phyloP scores from a whole-genome alignment of 2,888 invertebrate genomes.

The Epicampocera succincta region DNA sequence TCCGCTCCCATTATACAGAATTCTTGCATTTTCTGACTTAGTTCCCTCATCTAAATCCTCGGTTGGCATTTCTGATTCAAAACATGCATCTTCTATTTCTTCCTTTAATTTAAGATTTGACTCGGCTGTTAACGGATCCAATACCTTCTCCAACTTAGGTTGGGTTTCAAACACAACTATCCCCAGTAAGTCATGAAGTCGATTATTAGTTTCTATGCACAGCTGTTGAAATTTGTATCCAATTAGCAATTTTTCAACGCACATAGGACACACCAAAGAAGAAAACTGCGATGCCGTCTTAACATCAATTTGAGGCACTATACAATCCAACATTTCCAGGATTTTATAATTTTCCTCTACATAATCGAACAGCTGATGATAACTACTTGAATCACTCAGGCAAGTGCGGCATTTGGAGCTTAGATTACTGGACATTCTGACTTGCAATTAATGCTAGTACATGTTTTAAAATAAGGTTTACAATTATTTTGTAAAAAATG shows the following conservation, averaged over 20 bases:
- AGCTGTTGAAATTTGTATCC: slow-evolving; percentile 82
- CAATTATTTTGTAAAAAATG: slow-evolving; percentile 13
- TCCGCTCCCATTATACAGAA: background rate
- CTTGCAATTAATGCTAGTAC: slow-evolving; percentile 9
- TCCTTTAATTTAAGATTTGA: slow-evolving; percentile 46
- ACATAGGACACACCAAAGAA: slow-evolving; percentile 75
- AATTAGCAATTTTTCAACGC: slow-evolving; percentile 82
- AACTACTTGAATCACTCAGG: slow-evolving; percentile 31
- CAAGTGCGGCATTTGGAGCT: slow-evolving; percentile 60
- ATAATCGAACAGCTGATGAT: slow-evolving; percentile 55
- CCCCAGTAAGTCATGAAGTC: slow-evolving; percentile 74
- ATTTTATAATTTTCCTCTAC: slow-evolving; percentile 60
- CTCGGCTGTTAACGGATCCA: slow-evolving; percentile 53
- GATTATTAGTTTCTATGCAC: slow-evolving; percentile 82
- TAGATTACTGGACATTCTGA: slow-evolving; percentile 48
- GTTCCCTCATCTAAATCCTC: background rate
- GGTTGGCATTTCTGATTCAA: slow-evolving; percentile 26
- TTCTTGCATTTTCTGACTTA: slow-evolving; percentile 13
- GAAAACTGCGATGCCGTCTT: slow-evolving; percentile 49
- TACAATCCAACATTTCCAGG: slow-evolving; percentile 55
- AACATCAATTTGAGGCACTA: slow-evolving; percentile 59
- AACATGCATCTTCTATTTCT: slow-evolving; percentile 38
- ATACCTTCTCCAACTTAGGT: slow-evolving; percentile 36
- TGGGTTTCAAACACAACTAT: slow-evolving; percentile 25
- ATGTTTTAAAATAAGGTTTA: slow-evolving; percentile 7